Base-by-base conservation (phyloP, 2,113 vertebrate species). In the Pelobates fuscus region DNA sequence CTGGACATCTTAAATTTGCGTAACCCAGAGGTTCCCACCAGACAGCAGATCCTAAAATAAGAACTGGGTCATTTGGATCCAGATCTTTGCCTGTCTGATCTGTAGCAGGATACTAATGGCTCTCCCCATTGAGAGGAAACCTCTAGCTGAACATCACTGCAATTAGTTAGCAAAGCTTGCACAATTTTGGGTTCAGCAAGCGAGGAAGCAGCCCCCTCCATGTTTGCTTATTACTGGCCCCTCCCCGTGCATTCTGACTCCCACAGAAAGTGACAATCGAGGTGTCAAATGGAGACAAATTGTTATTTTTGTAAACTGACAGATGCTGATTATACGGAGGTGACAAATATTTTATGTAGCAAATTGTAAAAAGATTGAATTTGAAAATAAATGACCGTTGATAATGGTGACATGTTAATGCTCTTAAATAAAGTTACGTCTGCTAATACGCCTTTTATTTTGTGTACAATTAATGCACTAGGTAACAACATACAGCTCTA, bases 381-480 rank as follows among this genome's bases (percentile, higher is more conserved):
- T 46, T 67, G 72, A 67, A n/a, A 59, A 67, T 27, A 25, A 23
- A 62, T 63, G 62, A 52, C 43, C 23, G 57, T 27, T 57, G 52
- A 66, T 17, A 58, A 46, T 65, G 72, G 64, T 67, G 55, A 59
- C 21, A 72, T 61, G 64, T 76, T 67, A 67, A 67, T 60, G 64
- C 41, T 76, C 72, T 76, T 75, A 58, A 76, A 76, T 76, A 76
- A 76, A 76, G 64, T 76, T 67, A 67, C 60, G 64, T 76, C 72
- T 76, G 72, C 72, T 76, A 76, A 27, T 37, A 15, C 30, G 14
- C 32, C 4, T 25, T 21, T 55, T 23, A 5, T 58, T 52, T 52
- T 52, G 7, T 41, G 37, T 41, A 8, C 37, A 2, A 2, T 41
- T n/a, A n/a, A n/a, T n/a, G n/a, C n/a, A n/a, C n/a, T n/a, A n/a